Percentiles rank a stretch among this genome's conserved stretches.
These are phyloP conservation scores for Petrolisthes manimaculis DNA, from an alignment of 2,888 invertebrate genomes.

Conservation along the genomic window DNA sequence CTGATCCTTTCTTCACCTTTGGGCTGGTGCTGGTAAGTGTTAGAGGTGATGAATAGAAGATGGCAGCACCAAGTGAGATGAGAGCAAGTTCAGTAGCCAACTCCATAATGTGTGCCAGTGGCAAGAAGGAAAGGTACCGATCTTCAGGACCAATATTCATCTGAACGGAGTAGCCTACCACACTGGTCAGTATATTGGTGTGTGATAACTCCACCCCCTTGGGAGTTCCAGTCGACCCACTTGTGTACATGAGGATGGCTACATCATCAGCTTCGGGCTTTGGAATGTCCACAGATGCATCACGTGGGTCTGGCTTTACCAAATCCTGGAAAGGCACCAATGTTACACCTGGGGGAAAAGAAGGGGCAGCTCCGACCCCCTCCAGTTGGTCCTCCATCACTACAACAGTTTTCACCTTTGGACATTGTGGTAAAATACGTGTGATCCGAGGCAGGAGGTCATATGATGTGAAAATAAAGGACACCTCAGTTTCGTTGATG, in stretches of 20 bases:
- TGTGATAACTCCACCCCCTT: slow-evolving; percentile 69
- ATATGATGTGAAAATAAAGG: slow-evolving; percentile 86
- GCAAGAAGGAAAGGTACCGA: slow-evolving; percentile 94
- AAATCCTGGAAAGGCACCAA: slow-evolving; percentile 49
- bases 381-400: slow-evolving; percentile 66
- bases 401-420: slow-evolving; percentile 77
- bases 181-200: slow-evolving; percentile 63
- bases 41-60: slow-evolving; percentile 95
- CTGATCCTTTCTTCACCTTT: slow-evolving; percentile 94
- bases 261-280: slow-evolving; percentile 76
- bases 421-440: slow-evolving; percentile 80
- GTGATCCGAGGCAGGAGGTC: slow-evolving; percentile 92
- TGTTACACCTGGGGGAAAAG: slow-evolving; percentile 27
- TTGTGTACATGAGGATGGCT: slow-evolving; percentile 80
- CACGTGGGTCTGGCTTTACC: slow-evolving; percentile 7
- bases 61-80: slow-evolving; percentile 79
- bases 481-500: slow-evolving; percentile 90
- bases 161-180: slow-evolving; percentile 61
- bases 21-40: slow-evolving; percentile 93
- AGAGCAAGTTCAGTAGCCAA: slow-evolving; percentile 79
- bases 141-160: slow-evolving; percentile 73
- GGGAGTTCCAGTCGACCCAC: slow-evolving; percentile 74
- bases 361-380: slow-evolving; percentile 35
- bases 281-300: slow-evolving; percentile 15
- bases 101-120: slow-evolving; percentile 97